A percentile compares a stretch with the other conserved stretches of the same genome.
Evolutionary conservation across 2,888 invertebrate species (phyloP).

Genomic region (Lycia hirtaria): DNA sequence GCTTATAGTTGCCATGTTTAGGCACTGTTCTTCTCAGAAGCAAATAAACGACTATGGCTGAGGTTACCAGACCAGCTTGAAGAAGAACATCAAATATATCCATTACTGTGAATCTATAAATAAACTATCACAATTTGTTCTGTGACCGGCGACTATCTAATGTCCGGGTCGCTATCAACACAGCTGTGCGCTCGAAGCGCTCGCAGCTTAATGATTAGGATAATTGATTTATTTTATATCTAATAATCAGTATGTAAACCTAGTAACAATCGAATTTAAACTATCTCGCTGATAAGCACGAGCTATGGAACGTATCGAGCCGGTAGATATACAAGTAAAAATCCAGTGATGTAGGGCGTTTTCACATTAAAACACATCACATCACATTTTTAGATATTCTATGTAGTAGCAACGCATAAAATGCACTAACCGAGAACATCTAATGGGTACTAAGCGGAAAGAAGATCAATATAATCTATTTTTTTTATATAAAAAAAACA

Average conservation of each 20-base stretch:
- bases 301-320: background rate
- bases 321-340: background rate
- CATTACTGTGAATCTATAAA: no score
- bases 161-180: background rate
- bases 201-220: slow-evolving; percentile 1
- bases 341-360: background rate
- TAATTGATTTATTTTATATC: background rate
- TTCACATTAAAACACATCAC: background rate
- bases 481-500: no score
- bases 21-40: slow-evolving; percentile 57
- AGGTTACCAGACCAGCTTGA: slow-evolving; percentile 66
- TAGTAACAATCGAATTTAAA: background rate
- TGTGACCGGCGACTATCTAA: background rate
- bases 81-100: slow-evolving; percentile 68
- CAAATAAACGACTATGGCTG: slow-evolving; percentile 65
- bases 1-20: slow-evolving; percentile 56
- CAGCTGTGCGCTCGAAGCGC: slow-evolving; percentile 2
- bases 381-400: no score
- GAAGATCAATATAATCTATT: no score
- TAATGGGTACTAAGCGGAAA: no score
- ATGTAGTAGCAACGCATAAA: no score
- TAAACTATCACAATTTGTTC: slow-evolving; percentile 10
- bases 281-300: slow-evolving; percentile 7
- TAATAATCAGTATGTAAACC: slow-evolving; percentile 1
- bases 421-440: no score